Percentiles rank a stretch among this genome's conserved stretches.
phyloP scores from a whole-genome alignment of 2,113 vertebrate species.

The Cacatua alba region DNA sequence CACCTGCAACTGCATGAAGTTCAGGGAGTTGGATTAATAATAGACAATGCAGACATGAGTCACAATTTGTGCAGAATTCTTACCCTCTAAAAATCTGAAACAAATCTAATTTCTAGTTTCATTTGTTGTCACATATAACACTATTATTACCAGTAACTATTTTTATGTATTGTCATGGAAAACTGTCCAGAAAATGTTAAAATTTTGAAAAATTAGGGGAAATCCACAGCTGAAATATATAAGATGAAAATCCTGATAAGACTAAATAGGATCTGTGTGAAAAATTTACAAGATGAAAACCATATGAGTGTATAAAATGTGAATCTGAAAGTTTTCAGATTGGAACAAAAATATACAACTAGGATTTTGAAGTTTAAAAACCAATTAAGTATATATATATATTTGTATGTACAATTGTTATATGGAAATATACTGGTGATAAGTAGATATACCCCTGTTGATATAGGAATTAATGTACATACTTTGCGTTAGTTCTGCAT shows the following conservation, averaged over 20 bases:
- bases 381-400: not conserved
- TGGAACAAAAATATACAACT: not conserved
- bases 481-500: not conserved
- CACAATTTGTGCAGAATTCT: not conserved
- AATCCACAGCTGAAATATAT: not conserved
- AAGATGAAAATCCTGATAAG: not conserved
- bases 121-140: not conserved
- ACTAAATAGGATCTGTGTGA: not conserved
- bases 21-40: not conserved
- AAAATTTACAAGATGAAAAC: not conserved
- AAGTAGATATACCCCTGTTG: not conserved
- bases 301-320: not conserved
- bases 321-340: not conserved
- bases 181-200: not conserved
- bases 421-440: not conserved
- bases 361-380: not conserved
- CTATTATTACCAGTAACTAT: not conserved
- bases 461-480: not conserved
- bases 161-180: not conserved
- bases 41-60: not conserved
- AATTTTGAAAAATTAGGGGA: not conserved
- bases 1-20: not conserved
- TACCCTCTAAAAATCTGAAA: not conserved
- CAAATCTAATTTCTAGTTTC: not conserved
- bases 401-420: not conserved